phyloP scores from a whole-genome alignment of 2,797 vertebrate genomes.

The Tamandua tetradactyla region DNA sequence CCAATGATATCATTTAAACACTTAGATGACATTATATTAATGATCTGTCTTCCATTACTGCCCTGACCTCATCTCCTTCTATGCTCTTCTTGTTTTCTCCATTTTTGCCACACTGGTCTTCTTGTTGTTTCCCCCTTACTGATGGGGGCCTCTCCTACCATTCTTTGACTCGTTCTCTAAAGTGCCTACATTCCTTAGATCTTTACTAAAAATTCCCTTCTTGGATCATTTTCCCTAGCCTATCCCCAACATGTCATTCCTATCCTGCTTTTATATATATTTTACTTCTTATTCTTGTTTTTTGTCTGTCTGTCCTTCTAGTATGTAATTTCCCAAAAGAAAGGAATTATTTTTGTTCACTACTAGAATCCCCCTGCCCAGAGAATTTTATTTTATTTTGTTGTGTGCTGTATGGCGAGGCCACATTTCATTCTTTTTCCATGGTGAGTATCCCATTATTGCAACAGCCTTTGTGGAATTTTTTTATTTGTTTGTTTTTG shows the following conservation, averaged over 20 bases:
- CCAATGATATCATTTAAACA: background rate
- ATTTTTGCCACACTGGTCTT: background rate
- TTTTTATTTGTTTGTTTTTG: too few relatives aligned
- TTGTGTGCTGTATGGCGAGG: too few relatives aligned
- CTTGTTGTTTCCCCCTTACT: background rate
- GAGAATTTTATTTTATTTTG: too few relatives aligned
- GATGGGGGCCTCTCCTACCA: background rate
- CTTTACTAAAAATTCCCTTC: background rate
- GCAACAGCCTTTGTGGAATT: too few relatives aligned
- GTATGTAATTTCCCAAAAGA: background rate
- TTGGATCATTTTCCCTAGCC: background rate
- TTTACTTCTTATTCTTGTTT: constrained; percentile 3
- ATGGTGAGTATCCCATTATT: too few relatives aligned
- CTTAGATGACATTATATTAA: background rate
- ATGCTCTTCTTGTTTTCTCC: background rate
- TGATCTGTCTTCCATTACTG: background rate
- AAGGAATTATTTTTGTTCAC: background rate
- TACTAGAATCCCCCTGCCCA: background rate
- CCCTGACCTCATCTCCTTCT: background rate
- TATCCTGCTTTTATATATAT: background rate
- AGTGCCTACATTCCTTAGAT: background rate
- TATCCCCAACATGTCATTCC: background rate
- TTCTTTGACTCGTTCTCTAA: background rate
- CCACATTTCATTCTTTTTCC: too few relatives aligned
- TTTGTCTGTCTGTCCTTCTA: background rate